A percentile compares a stretch with the other conserved stretches of the same genome.
Conservation (phyloP, 2,113 vertebrate genomes). For the Aphyosemion australe region DNA sequence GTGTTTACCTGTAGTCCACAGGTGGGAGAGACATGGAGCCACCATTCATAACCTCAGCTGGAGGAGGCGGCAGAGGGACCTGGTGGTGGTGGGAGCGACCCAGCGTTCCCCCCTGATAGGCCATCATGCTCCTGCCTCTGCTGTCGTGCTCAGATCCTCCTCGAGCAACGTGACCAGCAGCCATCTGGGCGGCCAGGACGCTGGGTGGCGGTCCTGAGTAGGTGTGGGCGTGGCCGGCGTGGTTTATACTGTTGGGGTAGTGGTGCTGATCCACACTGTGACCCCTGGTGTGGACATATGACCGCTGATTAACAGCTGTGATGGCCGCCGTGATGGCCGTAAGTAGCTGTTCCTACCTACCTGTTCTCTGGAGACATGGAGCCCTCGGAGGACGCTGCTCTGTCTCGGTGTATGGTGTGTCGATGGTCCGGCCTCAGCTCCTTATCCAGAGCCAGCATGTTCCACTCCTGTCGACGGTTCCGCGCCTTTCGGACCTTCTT, state of each 20-base stretch:
- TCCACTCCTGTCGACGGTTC: slow-evolving; percentile 99
- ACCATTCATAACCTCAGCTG: slow-evolving; percentile 84
- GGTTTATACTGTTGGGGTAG: slow-evolving; percentile 92
- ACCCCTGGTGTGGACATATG: slow-evolving; percentile 76
- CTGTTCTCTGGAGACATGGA: slow-evolving; percentile 97
- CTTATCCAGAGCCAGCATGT: slow-evolving; percentile 99
- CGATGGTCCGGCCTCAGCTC: slow-evolving; percentile 97
- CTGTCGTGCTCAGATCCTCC: slow-evolving; percentile 86
- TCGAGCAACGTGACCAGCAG: slow-evolving; percentile 71
- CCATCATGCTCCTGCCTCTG: slow-evolving; percentile 83
- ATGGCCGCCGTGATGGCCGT: too few species aligned
- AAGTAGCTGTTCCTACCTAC: slow-evolving; percentile 71
- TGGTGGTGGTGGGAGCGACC: slow-evolving; percentile 89
- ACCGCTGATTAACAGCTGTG: too few species aligned
- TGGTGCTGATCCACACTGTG: slow-evolving; percentile 87
- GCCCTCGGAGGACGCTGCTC: slow-evolving; percentile 93
- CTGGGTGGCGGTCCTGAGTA: slow-evolving; percentile 82
- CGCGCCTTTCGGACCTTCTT: slow-evolving; percentile 99
- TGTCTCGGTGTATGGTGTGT: slow-evolving; percentile 90
- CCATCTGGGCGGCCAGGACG: slow-evolving; percentile 80
- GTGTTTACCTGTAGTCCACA: slow-evolving; percentile 85
- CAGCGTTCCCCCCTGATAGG: slow-evolving; percentile 85
- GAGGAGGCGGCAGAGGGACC: slow-evolving; percentile 89
- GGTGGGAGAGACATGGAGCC: slow-evolving; percentile 81
- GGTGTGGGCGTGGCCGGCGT: slow-evolving; percentile 84